Base-by-base conservation (phyloP, 2,797 vertebrate species). In the Pantherophis vulpinus region DNA sequence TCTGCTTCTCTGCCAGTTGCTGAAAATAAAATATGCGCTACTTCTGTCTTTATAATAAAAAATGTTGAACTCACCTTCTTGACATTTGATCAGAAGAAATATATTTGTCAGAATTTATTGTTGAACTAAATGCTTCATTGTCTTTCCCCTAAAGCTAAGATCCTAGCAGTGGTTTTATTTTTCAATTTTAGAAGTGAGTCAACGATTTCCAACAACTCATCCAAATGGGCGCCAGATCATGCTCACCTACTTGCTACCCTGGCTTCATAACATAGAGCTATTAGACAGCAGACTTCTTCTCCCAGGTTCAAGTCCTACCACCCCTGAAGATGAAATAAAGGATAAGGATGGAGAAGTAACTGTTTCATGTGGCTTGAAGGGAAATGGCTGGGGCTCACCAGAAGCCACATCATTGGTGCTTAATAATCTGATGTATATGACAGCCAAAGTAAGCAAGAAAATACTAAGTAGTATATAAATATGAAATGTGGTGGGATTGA, bases 371-470 rank as follows among this genome's bases (percentile, higher is more conserved):
- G 98, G 98, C 91, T 98, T 99, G 59, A 98, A 98, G 97, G 99
- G 99, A 93, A 99, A 97, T 7, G 99, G 99, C 95, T 99, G 99
- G 99, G 99, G 99, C 56, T 99, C 99, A 58, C 98, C 99, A 32
- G 99, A 99, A 97, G 99, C 99, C 10, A 99, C 99, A 0, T 99
- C 99, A 0, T 96, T 99, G 92, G 99, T 99, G 95, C 98, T 99
- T 90, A 99, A 99, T 97, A 99, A 99, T 97, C 99, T 99, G 96
- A 99, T 99, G 99, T 99, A 99, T 96, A 99, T 99, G 99, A 99
- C 99, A 0, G 99, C 99, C 90, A 99, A 99, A 99, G 99, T 99
- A 97, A 96, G 92, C 88, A 55, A 42, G 8, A 12, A 61, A 25
- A 29, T 25, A 29, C 16, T 55, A 5, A 54, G 1, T 47, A 42